A percentile compares a stretch with the other conserved stretches of the same genome.
Conservation (phyloP, 1,140 invertebrate species). For the Potamilus streckersoni region DNA sequence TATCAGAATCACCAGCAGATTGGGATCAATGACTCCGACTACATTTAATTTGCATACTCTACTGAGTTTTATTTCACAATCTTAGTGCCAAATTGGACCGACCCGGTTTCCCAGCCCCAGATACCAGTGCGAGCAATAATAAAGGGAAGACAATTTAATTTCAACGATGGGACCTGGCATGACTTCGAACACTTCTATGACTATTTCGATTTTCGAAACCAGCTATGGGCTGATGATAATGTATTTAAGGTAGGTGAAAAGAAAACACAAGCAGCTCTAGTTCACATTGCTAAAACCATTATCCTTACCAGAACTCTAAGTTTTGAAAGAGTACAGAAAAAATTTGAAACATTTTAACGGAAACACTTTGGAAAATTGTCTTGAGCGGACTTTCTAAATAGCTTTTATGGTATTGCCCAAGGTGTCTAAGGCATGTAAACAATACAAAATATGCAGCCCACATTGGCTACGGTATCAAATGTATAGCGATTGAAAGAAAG, state of each 20-base stretch:
- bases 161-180: background rate
- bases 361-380: too few relatives aligned
- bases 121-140: constrained; percentile 39
- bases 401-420: too few relatives aligned
- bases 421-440: too few relatives aligned
- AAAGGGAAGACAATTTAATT: constrained; percentile 10
- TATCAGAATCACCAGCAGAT: background rate
- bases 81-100: constrained; percentile 17
- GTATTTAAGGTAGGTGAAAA: constrained; percentile 37
- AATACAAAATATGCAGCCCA: too few relatives aligned
- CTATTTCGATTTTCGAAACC: constrained; percentile 38
- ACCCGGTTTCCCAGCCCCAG: constrained; percentile 8
- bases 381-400: too few relatives aligned
- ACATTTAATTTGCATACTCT: background rate
- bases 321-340: too few relatives aligned
- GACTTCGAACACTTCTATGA: constrained; percentile 42
- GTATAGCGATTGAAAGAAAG: too few relatives aligned
- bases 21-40: background rate
- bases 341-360: too few relatives aligned
- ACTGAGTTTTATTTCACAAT: constrained; percentile 1
- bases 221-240: constrained; percentile 15
- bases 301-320: too few relatives aligned
- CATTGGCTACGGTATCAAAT: too few relatives aligned
- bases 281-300: too few relatives aligned
- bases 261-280: too few relatives aligned